A percentile compares a stretch with the other conserved stretches of the same genome.
Conservation (phyloP, 2,113 vertebrate genomes). For the Pollachius pollachius region DNA sequence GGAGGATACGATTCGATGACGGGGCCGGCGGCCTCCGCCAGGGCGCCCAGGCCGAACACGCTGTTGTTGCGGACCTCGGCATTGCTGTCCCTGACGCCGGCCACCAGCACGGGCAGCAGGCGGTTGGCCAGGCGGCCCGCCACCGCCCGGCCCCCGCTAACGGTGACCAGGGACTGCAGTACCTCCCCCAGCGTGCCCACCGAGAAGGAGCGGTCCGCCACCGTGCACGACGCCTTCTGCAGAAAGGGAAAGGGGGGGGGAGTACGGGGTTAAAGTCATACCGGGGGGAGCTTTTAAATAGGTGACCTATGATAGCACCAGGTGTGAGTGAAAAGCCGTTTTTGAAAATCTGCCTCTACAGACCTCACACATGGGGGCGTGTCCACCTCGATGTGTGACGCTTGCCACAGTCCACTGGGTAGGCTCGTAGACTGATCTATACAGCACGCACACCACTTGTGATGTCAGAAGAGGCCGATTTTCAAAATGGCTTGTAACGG, state of each 20-base stretch:
- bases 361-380: too few relatives aligned
- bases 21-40: constrained; percentile 78
- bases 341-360: too few relatives aligned
- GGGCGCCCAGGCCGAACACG: constrained; percentile 82
- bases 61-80: constrained; percentile 86
- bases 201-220: constrained; percentile 85
- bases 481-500: too few relatives aligned
- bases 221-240: constrained; percentile 80
- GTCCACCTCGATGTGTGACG: too few relatives aligned
- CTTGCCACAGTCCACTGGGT: too few relatives aligned
- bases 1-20: constrained; percentile 76
- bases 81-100: constrained; percentile 71
- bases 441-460: too few relatives aligned
- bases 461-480: too few relatives aligned
- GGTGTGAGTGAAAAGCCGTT: too few relatives aligned
- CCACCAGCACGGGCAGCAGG: constrained; percentile 77
- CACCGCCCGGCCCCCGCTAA: constrained; percentile 51
- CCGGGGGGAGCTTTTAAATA: background rate
- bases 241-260: background rate
- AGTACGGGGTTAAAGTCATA: background rate
- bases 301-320: too few relatives aligned
- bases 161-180: constrained; percentile 70
- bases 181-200: constrained; percentile 81
- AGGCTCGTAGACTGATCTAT: too few relatives aligned
- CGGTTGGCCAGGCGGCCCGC: constrained; percentile 77